A percentile compares a stretch with the other conserved stretches of the same genome.
Conservation (phyloP, 2,113 vertebrate genomes). For the Crotalus horridus region DNA sequence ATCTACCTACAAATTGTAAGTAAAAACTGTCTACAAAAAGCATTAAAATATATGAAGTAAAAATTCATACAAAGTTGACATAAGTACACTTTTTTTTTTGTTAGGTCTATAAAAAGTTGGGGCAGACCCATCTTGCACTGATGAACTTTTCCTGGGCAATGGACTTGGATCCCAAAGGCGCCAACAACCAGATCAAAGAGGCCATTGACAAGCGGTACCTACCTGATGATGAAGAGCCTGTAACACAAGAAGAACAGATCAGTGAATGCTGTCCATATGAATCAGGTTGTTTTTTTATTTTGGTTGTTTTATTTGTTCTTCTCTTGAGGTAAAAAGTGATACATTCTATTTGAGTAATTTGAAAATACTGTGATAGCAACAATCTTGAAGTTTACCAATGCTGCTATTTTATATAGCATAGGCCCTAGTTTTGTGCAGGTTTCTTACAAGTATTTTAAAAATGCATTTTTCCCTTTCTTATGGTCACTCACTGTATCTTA, state of each 20-base stretch:
- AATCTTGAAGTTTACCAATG: background rate
- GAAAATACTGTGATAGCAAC: background rate
- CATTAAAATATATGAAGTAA: background rate
- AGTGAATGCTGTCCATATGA: conserved; percentile 74
- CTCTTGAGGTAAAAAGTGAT: background rate
- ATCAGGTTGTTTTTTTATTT: conserved; percentile 61
- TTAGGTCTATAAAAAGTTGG: conserved; percentile 98
- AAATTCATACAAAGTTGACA: background rate
- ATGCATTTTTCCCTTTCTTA: background rate
- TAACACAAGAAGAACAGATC: conserved; percentile 82
- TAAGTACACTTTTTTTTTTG: background rate
- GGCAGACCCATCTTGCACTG: conserved; percentile 93
- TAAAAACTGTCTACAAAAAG: background rate
- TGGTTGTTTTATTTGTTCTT: background rate
- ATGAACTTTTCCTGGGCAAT: conserved; percentile 99
- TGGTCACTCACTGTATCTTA: background rate
- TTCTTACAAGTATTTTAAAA: background rate
- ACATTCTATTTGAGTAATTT: background rate
- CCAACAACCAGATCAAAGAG: conserved; percentile 99
- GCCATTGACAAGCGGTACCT: conserved; percentile 97
- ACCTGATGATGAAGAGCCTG: conserved; percentile 92
- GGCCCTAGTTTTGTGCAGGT: background rate
- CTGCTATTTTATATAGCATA: background rate
- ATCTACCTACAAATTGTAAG: background rate
- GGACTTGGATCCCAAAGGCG: conserved; percentile 98